phyloP scores from a whole-genome alignment of 2,797 vertebrate genomes.

The Gambelia wislizenii region DNA sequence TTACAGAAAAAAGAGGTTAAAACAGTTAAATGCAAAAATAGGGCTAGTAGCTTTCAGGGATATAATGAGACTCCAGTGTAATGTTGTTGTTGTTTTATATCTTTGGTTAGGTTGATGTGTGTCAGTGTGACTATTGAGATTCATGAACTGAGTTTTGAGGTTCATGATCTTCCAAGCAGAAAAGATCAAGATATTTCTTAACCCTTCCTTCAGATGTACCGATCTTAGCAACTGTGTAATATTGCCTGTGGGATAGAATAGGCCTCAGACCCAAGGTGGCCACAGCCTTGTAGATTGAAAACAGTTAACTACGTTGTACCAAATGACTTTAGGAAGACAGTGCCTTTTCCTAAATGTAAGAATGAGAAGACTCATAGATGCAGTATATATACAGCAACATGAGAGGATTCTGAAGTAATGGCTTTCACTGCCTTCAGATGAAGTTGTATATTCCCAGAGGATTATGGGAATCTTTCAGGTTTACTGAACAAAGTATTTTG shows the following conservation, averaged over 20 bases:
- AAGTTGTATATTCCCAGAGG: slow-evolving; percentile 30
- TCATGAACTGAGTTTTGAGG: background rate
- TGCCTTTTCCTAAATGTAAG: no score
- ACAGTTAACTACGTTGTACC: background rate
- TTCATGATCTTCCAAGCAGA: background rate
- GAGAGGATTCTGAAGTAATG: slow-evolving; percentile 3
- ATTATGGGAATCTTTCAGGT: background rate
- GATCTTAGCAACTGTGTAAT: background rate
- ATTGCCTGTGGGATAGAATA: background rate
- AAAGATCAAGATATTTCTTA: no score
- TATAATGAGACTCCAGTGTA: background rate
- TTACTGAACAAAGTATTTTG: background rate
- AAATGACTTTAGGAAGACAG: slow-evolving; percentile 7
- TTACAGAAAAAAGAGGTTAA: background rate
- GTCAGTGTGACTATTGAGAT: background rate
- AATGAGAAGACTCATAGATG: slow-evolving; percentile 37
- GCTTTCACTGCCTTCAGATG: slow-evolving; percentile 39
- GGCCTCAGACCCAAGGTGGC: background rate
- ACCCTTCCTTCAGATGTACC: background rate
- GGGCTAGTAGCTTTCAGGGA: background rate
- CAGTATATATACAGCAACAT: slow-evolving; percentile 1
- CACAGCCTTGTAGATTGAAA: background rate
- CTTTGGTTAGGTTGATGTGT: background rate
- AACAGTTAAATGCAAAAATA: background rate
- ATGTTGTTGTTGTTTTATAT: background rate